Evolutionary conservation across 2,888 invertebrate species (phyloP).

Genomic region (Chesias legatella): DNA sequence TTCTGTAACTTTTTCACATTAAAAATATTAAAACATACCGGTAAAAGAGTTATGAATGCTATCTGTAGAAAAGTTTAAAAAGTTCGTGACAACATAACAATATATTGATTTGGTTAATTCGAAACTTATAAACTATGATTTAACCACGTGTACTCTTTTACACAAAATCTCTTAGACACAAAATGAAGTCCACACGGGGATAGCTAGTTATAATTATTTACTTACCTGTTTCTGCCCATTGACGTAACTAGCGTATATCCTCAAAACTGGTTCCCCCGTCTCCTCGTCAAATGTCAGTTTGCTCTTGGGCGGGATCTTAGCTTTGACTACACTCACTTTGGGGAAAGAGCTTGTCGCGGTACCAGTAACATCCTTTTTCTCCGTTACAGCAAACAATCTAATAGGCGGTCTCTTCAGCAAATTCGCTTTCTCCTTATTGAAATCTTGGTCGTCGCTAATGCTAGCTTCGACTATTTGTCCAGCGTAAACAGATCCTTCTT

Average conservation of each 20-base stretch:
- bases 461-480: constrained; percentile 71
- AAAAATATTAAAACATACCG: too few species aligned
- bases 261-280: constrained; percentile 72
- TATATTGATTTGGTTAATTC: too few species aligned
- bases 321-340: constrained; percentile 56
- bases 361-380: constrained; percentile 41
- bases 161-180: too few species aligned
- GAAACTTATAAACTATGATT: too few species aligned
- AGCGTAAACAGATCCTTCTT: constrained; percentile 60
- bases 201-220: too few species aligned
- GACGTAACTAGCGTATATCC: constrained; percentile 77
- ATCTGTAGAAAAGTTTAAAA: too few species aligned
- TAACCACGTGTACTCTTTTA: too few species aligned
- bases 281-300: constrained; percentile 68
- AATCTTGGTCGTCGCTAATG: constrained; percentile 66
- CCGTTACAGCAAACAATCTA: constrained; percentile 52
- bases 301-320: constrained; percentile 67
- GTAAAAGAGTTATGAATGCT: too few species aligned
- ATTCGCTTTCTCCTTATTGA: constrained; percentile 58
- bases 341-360: constrained; percentile 34
- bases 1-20: too few species aligned
- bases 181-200: too few species aligned
- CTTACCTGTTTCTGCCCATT: constrained; percentile 59
- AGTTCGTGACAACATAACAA: too few species aligned
- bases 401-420: constrained; percentile 56